Conservation (phyloP, 1,140 invertebrate genomes). For the Hylaeus volcanicus region DNA sequence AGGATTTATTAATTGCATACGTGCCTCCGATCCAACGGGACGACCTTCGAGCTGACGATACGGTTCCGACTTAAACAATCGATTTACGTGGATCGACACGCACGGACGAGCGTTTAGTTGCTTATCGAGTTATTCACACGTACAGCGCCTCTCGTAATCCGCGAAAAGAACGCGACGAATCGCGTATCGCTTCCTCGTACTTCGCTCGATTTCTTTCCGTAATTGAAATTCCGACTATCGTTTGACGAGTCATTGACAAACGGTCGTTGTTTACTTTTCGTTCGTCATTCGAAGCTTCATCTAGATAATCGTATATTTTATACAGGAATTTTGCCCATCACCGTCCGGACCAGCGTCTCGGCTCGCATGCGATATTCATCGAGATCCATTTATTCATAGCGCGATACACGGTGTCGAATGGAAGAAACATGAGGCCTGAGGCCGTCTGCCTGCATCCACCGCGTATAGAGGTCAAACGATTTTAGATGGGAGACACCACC, state of each 20-base stretch:
- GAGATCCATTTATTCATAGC: constrained; percentile 58
- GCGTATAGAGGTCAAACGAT: constrained; percentile 51
- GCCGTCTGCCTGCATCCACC: constrained; percentile 25
- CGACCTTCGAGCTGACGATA: constrained; percentile 6
- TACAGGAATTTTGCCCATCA: no score
- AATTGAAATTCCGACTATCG: no score
- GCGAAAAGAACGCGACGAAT: no score
- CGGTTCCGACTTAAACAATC: not conserved
- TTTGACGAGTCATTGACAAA: no score
- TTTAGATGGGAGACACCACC: constrained; percentile 5
- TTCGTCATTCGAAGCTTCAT: no score
- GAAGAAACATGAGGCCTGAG: constrained; percentile 49
- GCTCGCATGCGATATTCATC: constrained; percentile 56
- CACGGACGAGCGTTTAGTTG: constrained; percentile 39
- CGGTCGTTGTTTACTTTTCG: no score
- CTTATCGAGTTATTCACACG: constrained; percentile 16
- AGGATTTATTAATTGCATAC: constrained; percentile 14
- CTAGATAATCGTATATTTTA: no score
- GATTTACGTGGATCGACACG: not conserved
- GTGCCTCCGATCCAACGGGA: no score
- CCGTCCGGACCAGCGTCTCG: not conserved
- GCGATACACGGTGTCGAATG: constrained; percentile 50
- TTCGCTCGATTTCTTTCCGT: no score
- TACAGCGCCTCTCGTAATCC: not conserved
- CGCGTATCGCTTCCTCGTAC: no score